A percentile compares a stretch with the other conserved stretches of the same genome.
Evolutionary conservation across 2,113 vertebrate genomes (phyloP).

Genomic region (Actenoides lindsayi): DNA sequence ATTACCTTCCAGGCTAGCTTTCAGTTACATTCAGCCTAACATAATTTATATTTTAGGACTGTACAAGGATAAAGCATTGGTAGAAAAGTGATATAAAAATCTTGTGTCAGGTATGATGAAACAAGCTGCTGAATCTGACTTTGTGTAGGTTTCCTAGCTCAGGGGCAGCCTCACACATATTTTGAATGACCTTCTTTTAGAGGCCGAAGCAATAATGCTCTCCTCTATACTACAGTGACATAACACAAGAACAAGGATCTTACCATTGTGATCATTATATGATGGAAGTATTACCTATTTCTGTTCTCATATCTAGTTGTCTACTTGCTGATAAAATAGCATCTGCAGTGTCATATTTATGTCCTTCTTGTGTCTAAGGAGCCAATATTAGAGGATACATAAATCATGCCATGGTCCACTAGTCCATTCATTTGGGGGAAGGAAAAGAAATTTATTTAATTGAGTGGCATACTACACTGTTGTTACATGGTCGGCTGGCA

Average conservation of each 20-base stretch:
- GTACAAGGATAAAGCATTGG: background rate
- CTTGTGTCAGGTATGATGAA: background rate
- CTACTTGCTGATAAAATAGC: background rate
- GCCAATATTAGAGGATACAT: background rate
- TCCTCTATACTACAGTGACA: background rate
- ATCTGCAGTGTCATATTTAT: background rate
- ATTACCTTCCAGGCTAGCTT: background rate
- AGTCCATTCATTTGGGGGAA: background rate
- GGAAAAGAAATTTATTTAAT: conserved; percentile 11
- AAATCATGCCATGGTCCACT: background rate
- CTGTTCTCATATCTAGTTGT: background rate
- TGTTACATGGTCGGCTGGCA: background rate
- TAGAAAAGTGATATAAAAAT: background rate
- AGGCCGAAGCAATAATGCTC: background rate
- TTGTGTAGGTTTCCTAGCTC: background rate
- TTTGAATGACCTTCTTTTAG: background rate
- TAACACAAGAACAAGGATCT: background rate
- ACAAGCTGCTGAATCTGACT: background rate
- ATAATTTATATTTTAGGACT: background rate
- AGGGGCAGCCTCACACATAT: background rate
- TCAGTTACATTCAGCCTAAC: background rate
- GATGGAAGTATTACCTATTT: background rate
- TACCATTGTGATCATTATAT: fast-evolving
- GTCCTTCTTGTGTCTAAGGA: background rate
- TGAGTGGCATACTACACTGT: background rate